These are phyloP conservation scores for Sinocyclocheilus anshuiensis DNA, from an alignment of 2,113 vertebrate species.

Conservation along the genomic window DNA sequence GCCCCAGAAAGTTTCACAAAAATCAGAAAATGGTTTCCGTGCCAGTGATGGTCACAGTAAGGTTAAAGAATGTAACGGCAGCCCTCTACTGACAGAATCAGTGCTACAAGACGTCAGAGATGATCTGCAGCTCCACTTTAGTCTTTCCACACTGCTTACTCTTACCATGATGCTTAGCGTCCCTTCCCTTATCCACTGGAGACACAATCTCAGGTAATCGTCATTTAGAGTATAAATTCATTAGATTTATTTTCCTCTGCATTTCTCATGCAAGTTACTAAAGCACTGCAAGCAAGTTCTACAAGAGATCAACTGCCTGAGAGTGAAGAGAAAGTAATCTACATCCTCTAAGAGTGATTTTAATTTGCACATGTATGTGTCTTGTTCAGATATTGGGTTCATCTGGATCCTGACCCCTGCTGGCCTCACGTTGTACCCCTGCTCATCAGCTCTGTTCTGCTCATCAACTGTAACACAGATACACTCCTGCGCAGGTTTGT, in stretches of 20 bases:
- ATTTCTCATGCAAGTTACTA: not conserved
- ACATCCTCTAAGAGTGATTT: not conserved
- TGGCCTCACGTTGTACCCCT: constrained; percentile 83
- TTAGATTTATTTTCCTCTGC: not conserved
- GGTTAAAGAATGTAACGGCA: constrained; percentile 58
- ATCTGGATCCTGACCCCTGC: constrained; percentile 88
- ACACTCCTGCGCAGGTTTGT: constrained; percentile 46
- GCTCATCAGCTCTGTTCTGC: constrained; percentile 76
- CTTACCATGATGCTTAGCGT: constrained; percentile 82
- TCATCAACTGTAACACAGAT: constrained; percentile 83
- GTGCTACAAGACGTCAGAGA: constrained; percentile 74
- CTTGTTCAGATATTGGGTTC: constrained; percentile 79
- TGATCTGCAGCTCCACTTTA: constrained; percentile 85
- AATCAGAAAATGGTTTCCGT: constrained; percentile 56
- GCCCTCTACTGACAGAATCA: constrained; percentile 62
- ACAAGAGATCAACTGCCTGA: not conserved
- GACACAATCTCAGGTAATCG: constrained; percentile 87
- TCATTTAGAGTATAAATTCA: not conserved
- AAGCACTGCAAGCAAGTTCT: not conserved
- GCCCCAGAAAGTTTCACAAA: constrained; percentile 60
- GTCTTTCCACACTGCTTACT: constrained; percentile 79
- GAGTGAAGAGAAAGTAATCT: not conserved
- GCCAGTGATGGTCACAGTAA: not conserved
- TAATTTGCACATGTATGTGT: constrained; percentile 6
- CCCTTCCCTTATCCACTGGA: constrained; percentile 91